Evolutionary conservation across 2,113 vertebrate genomes (phyloP).

Genomic region (Ameiurus melas): DNA sequence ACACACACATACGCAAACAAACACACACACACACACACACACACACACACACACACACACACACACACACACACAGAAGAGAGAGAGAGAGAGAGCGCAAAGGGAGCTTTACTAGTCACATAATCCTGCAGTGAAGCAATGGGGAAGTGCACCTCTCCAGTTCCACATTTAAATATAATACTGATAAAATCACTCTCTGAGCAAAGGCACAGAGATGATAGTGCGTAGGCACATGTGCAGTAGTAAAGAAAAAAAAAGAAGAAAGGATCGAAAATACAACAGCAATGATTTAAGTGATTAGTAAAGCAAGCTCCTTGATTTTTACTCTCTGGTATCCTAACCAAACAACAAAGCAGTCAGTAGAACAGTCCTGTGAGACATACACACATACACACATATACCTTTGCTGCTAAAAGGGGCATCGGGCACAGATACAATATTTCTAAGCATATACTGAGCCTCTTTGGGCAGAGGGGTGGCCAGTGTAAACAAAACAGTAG

Average conservation of each 20-base stretch:
- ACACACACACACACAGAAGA: slow-evolving; percentile 42
- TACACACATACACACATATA: neutral
- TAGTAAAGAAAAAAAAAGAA: slow-evolving; percentile 67
- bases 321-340: slow-evolving; percentile 40
- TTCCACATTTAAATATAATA: slow-evolving; percentile 66
- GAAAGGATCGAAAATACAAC: slow-evolving; percentile 76
- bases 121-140: slow-evolving; percentile 79
- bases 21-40: slow-evolving; percentile 67
- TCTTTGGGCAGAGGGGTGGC: slow-evolving; percentile 53
- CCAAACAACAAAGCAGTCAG: slow-evolving; percentile 85
- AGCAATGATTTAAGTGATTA: slow-evolving; percentile 91
- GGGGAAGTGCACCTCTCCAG: slow-evolving; percentile 77
- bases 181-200: slow-evolving; percentile 69
- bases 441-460: slow-evolving; percentile 22
- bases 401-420: neutral
- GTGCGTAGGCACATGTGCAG: slow-evolving; percentile 80
- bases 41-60: slow-evolving; percentile 52
- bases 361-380: slow-evolving; percentile 68
- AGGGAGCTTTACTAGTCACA: slow-evolving; percentile 86
- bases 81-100: neutral
- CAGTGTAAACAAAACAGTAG: slow-evolving; percentile 56
- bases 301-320: slow-evolving; percentile 80
- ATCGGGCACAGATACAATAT: neutral
- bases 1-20: slow-evolving; percentile 63
- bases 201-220: slow-evolving; percentile 75